Evolutionary conservation across 2,888 invertebrate species (phyloP), one percentile per base, ranked within the genome.

Genomic region (Euzetes globulus): DNA sequence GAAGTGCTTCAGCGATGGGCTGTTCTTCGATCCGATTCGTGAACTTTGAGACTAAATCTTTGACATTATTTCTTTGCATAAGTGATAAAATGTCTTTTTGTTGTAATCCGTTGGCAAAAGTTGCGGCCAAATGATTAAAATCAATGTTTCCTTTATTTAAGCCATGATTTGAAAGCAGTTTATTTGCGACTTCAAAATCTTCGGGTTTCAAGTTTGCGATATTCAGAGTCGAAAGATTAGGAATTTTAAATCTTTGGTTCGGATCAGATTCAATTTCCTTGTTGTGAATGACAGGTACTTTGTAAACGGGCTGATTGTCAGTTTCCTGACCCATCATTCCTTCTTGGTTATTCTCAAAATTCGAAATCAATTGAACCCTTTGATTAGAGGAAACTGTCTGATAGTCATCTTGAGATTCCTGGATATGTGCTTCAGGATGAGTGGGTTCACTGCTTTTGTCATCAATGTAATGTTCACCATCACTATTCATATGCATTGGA

Each of bases 191-290:
- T 1, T 72, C 41, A 37, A 72, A 19, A 60, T 72, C 72, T 60
- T 72, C 60, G n/a, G 72, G 72, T n/a, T n/a, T 55, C 27, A 72
- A 19, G 22, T 45, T 72, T 19, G 17, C 63, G 63, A 63, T 63
- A 63, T 63, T 63, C 11, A 68, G 33, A 22, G 37, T 45, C 19
- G 41, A 19, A 0, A 68, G 68, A 45, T 68, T 68, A 45, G 68
- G 68, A 9, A 68, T 68, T 68, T 68, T 41, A 1, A 68, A 22
- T 22, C n/a, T 68, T 11, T 68, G 19, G 22, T 25, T 68, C 1
- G 37, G 7, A 25, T 68, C 37, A 4, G 37, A 9, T 11, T 65
- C 29, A 37, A 37, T 37, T n/a, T 68, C 68, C 9, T 45, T 37
- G 9, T 1, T 37, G 22, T 37, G 33, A 45, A 41, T 13, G 4